Evolutionary conservation across 2,888 invertebrate species (phyloP), one percentile per base, ranked within the genome.

Genomic region (Drosophila eohydei): DNA sequence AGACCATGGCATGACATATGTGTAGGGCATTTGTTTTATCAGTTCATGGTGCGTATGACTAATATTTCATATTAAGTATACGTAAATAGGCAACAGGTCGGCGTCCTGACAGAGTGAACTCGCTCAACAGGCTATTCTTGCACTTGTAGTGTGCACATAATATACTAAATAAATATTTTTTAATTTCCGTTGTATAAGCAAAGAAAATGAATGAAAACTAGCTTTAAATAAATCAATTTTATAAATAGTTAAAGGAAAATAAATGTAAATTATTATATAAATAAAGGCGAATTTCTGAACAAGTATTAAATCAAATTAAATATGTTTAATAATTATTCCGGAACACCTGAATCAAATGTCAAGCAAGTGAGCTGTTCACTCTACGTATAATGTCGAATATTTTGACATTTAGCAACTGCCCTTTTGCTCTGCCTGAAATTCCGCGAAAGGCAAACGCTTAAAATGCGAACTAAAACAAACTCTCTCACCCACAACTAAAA

Each of bases 41-140:
- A 26, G 61, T 26, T 26, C 36, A 52, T 12, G 8, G 26, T 69
- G 66, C 81, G 78, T 78, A 72, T 77, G 78, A 52, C 63, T 78
- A 64, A 80, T 75, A 8, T n/a, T 14, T 30, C 8, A 34, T 51
- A 57, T 64, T 52, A 56, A 28, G 66, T 46, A 76, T 78, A 80
- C 77, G 66, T 36, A 28, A 30, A 46, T 21, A 7, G n/a, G 68
- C 9, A 58, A 68, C 52, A 51, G 38, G 41, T 51, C 8, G 26
- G 11, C 34, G 21, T 26, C 21, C 36, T 9, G 4, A 0, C 12
- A 21, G 14, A 51, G 30, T 34, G 1, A 5, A n/a, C 14, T 0
- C 26, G 7, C 14, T 14, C 26, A 7, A 28, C 7, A 21, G 14
- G 7, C 7, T 14, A 3, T 9, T 46, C 14, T 14, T 8, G 8